These are phyloP conservation scores for Esperia sulphurella DNA, from an alignment of 2,888 invertebrate species.

Conservation along the genomic window DNA sequence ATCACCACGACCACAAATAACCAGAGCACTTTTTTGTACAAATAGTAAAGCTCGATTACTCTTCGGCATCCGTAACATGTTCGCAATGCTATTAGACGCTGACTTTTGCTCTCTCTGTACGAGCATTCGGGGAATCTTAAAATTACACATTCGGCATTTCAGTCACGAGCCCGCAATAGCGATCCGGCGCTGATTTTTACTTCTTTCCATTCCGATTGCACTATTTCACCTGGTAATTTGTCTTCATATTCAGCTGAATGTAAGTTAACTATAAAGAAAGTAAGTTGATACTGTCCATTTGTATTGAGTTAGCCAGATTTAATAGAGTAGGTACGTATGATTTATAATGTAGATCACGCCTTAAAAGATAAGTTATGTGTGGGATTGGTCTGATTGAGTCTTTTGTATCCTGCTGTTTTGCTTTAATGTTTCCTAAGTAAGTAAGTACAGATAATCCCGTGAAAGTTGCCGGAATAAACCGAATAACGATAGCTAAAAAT, in stretches of 20 bases:
- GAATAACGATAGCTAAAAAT: too few species aligned
- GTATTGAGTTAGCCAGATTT: not conserved
- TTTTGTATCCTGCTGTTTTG: too few species aligned
- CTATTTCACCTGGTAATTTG: slow-evolving; percentile 69
- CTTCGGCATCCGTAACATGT: slow-evolving; percentile 52
- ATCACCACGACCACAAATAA: slow-evolving; percentile 15
- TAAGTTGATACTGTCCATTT: not conserved
- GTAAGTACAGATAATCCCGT: too few species aligned
- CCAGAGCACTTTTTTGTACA: slow-evolving; percentile 36
- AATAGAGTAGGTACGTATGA: too few species aligned
- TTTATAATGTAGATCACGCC: too few species aligned
- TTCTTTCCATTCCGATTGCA: slow-evolving; percentile 75
- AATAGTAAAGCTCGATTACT: slow-evolving; percentile 58
- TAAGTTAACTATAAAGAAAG: slow-evolving; percentile 2
- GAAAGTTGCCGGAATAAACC: too few species aligned
- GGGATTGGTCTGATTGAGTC: too few species aligned
- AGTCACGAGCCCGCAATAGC: slow-evolving; percentile 65
- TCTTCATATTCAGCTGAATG: slow-evolving; percentile 49
- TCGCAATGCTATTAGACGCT: slow-evolving; percentile 69
- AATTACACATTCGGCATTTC: slow-evolving; percentile 75
- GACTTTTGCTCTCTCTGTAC: slow-evolving; percentile 66
- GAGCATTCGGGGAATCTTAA: slow-evolving; percentile 70
- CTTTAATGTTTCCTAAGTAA: too few species aligned
- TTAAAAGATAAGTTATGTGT: too few species aligned
- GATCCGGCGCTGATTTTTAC: slow-evolving; percentile 73